These are phyloP conservation scores for Otis tarda DNA, from an alignment of 2,113 vertebrate species.

Conservation along the genomic window DNA sequence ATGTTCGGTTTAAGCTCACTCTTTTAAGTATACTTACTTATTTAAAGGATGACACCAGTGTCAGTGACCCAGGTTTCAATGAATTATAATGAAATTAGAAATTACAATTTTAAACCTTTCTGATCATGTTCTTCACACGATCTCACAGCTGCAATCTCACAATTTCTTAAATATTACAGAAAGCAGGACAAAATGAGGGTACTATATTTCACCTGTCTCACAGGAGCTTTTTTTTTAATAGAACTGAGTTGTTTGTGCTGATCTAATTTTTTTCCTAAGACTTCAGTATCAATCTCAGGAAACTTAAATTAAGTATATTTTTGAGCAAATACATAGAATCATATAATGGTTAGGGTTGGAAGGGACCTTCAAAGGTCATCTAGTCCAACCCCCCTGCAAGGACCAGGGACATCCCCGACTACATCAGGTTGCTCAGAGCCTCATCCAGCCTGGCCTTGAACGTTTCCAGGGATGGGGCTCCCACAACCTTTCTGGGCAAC, in stretches of 20 bases:
- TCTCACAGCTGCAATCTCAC: background rate
- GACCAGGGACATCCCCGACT: too few relatives aligned
- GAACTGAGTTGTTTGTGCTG: background rate
- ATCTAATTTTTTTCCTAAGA: constrained; percentile 41
- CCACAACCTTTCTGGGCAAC: too few relatives aligned
- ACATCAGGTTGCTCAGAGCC: too few relatives aligned
- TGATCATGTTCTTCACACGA: background rate
- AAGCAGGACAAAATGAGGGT: constrained; percentile 6
- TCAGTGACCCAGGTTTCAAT: background rate
- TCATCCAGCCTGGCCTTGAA: too few relatives aligned
- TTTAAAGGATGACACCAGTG: background rate
- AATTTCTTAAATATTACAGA: background rate
- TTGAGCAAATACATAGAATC: too few relatives aligned
- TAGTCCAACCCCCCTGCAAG: too few relatives aligned
- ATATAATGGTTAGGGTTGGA: too few relatives aligned
- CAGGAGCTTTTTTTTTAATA: constrained; percentile 19
- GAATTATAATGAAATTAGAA: background rate
- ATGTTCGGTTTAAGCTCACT: background rate
- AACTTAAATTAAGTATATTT: background rate
- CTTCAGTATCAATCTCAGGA: constrained; percentile 11
- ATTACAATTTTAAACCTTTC: constrained; percentile 1
- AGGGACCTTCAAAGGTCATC: too few relatives aligned
- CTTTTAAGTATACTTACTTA: background rate
- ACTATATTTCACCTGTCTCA: background rate
- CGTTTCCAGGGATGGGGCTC: too few relatives aligned